Percentiles rank a stretch among this genome's conserved stretches.
phyloP scores from a whole-genome alignment of 2,888 invertebrate species.

The Parnassius smintheus region DNA sequence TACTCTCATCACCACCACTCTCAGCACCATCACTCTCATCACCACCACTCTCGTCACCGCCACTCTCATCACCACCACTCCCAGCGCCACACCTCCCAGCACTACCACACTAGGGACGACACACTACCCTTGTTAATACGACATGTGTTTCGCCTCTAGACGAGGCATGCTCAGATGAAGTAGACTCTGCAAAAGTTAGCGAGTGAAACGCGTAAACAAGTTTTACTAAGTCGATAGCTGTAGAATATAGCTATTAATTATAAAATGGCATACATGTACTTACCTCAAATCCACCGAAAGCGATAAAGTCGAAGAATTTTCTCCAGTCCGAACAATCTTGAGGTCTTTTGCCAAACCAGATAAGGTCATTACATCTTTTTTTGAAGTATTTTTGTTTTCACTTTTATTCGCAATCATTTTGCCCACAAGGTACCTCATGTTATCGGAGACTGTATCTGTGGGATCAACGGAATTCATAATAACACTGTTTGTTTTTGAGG shows the following conservation, averaged over 20 bases:
- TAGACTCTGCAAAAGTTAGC: too few relatives aligned
- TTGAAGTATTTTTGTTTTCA: not conserved
- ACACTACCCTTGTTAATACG: too few relatives aligned
- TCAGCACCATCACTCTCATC: too few relatives aligned
- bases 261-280: conserved; percentile 6
- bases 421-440: not conserved
- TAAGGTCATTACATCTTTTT: conserved; percentile 16
- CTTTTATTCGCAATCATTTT: not conserved
- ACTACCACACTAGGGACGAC: too few relatives aligned
- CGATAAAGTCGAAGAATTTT: not conserved
- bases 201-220: too few relatives aligned
- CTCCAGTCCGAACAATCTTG: conserved; percentile 27
- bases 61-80: too few relatives aligned
- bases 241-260: not conserved
- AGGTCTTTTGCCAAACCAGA: conserved; percentile 45
- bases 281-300: conserved; percentile 2
- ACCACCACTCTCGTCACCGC: too few relatives aligned
- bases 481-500: not conserved
- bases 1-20: too few relatives aligned
- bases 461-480: not conserved
- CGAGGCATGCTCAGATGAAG: too few relatives aligned
- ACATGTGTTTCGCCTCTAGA: too few relatives aligned
- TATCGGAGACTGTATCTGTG: not conserved
- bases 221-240: too few relatives aligned
- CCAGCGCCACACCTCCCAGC: too few relatives aligned